Conservation (phyloP, 2,113 vertebrate species). For the Zosterops lateralis region DNA sequence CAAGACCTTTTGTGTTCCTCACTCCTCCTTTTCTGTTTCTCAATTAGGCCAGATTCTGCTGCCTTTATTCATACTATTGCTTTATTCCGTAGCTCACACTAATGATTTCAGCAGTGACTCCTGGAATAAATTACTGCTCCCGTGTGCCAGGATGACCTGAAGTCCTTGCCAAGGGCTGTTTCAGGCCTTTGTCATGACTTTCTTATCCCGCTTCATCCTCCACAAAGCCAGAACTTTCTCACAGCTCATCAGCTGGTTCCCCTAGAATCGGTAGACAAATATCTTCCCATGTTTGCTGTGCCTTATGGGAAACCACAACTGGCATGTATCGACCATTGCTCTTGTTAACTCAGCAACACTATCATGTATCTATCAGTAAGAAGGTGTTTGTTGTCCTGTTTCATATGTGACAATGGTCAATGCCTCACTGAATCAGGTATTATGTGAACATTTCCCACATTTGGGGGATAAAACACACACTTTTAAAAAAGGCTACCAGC, state of each 20-base stretch:
- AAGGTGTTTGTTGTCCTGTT: not conserved
- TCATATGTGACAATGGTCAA: not conserved
- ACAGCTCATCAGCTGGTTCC: not conserved
- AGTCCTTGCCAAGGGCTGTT: not conserved
- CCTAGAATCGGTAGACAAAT: not conserved
- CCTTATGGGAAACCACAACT: not conserved
- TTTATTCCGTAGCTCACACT: not conserved
- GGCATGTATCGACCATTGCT: fast-evolving
- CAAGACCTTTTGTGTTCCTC: not conserved
- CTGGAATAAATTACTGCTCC: conserved; percentile 8
- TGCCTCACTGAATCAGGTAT: not conserved
- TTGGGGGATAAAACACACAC: not conserved
- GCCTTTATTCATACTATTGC: not conserved
- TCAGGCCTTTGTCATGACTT: not conserved
- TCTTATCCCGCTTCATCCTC: not conserved
- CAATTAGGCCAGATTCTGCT: conserved; percentile 17
- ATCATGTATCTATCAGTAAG: not conserved
- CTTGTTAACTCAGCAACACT: not conserved
- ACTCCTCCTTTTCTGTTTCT: conserved; percentile 2
- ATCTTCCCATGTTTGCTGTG: not conserved
- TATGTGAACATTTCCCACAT: not conserved
- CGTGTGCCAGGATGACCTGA: not conserved
- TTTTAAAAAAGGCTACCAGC: not conserved
- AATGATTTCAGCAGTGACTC: conserved; percentile 9
- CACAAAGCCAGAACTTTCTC: conserved; percentile 8